phyloP scores from a whole-genome alignment of 1,140 invertebrate genomes.

The Lamellibrachia luymesi region DNA sequence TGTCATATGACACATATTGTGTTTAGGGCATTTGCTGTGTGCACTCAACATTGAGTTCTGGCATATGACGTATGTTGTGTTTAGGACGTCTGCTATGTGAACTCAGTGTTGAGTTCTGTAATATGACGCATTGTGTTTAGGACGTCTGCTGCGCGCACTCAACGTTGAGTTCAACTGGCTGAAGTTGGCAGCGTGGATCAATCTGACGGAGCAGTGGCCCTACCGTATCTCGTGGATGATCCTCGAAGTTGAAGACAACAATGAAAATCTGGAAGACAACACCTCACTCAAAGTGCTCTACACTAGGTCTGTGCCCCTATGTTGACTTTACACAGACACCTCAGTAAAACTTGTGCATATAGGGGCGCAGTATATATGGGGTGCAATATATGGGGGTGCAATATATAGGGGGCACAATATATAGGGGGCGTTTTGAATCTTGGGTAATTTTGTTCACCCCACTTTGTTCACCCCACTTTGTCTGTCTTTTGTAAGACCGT shows the following conservation, averaged over 20 bases:
- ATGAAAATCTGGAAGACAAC: slow-evolving; percentile 82
- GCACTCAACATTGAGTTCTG: slow-evolving; percentile 98
- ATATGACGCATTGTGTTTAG: slow-evolving; percentile 48
- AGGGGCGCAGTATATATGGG: too few relatives aligned
- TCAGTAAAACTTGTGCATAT: neutral
- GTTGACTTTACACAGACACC: neutral
- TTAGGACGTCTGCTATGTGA: neutral
- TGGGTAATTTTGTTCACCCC: too few relatives aligned
- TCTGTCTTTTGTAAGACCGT: too few relatives aligned
- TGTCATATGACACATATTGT: neutral
- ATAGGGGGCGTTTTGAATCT: too few relatives aligned
- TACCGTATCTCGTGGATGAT: slow-evolving; percentile 96
- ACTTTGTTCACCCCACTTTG: too few relatives aligned
- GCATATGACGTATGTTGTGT: slow-evolving; percentile 88
- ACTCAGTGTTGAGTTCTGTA: neutral
- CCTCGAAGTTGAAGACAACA: slow-evolving; percentile 84
- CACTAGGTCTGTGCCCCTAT: slow-evolving; percentile 71
- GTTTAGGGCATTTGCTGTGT: slow-evolving; percentile 81
- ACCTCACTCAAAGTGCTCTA: slow-evolving; percentile 84
- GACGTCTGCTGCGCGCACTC: slow-evolving; percentile 92
- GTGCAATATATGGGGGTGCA: too few relatives aligned
- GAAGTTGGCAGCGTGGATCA: slow-evolving; percentile 93
- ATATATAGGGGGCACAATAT: too few relatives aligned
- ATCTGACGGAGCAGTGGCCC: slow-evolving; percentile 98
- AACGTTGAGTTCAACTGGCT: slow-evolving; percentile 99